Percentiles rank a stretch among this genome's conserved stretches.
phyloP scores from a whole-genome alignment of 2,797 vertebrate species.

The Leptoclinus maculatus region DNA sequence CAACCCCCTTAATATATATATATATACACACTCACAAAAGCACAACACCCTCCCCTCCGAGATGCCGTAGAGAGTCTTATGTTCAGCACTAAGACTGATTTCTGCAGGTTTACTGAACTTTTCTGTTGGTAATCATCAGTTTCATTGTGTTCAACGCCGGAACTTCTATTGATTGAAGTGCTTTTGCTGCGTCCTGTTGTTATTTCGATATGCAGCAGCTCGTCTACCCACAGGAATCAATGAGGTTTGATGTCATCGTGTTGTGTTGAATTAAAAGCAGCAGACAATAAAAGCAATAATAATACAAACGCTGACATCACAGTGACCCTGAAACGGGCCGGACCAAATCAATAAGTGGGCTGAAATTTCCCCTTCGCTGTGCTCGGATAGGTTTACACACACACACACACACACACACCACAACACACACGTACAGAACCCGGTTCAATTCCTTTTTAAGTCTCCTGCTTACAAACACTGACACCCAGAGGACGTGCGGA shows the following conservation, averaged over 20 bases:
- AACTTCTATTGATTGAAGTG: background rate
- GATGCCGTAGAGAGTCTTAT: background rate
- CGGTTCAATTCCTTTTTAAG: conserved; percentile 43
- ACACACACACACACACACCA: background rate
- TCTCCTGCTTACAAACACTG: conserved; percentile 77
- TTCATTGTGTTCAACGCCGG: background rate
- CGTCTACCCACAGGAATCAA: conserved; percentile 47
- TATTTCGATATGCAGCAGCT: conserved; percentile 50
- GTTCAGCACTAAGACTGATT: background rate
- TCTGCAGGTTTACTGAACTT: background rate
- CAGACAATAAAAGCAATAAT: conserved; percentile 73
- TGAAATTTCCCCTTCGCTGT: conserved; percentile 65
- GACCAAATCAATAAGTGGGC: conserved; percentile 51
- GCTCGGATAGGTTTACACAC: conserved; percentile 66
- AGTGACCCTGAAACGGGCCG: conserved; percentile 65
- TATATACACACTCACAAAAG: too few species aligned
- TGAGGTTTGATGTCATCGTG: conserved; percentile 58
- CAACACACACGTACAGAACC: conserved; percentile 1
- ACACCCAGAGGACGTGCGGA: conserved; percentile 73
- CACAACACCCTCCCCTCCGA: too few species aligned
- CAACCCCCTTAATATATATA: background rate
- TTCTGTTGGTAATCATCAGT: background rate
- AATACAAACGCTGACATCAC: conserved; percentile 77
- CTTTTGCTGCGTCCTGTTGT: conserved; percentile 16
- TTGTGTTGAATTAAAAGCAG: conserved; percentile 69